Evolutionary conservation across 2,888 invertebrate genomes (phyloP), one percentile per base, ranked within the genome.

Genomic region (Chouioia cunea): DNA sequence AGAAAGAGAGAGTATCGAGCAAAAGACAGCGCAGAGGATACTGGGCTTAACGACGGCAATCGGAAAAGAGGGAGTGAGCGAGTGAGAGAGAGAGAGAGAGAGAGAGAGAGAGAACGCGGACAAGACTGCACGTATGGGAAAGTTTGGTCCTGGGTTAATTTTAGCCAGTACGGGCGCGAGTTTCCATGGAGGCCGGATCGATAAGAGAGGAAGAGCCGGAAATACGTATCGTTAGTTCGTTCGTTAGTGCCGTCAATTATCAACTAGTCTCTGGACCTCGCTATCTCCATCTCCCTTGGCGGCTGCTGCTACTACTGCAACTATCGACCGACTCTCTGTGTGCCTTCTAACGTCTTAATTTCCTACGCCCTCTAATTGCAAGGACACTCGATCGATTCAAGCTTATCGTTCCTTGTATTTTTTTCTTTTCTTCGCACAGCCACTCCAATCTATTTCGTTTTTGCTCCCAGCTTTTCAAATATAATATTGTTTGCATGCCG

Each of bases 191-290:
- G 16, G 64, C 43, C 16, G 63, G 65, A 68, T 73, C 70, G 68
- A 70, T 73, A 63, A 65, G 68, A n/a, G n/a, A 65, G 70, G 70
- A 70, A 67, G 70, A 67, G 68, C 68, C 70, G 70, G 70, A 73
- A 73, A 73, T 70, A 73, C 73, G 68, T 73, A 70, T 70, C 70
- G 70, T 70, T 70, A 73, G 65, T 74, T 71, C 71, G 69, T 74
- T 74, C 71, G 71, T 74, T 71, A 74, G 73, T 60, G 59, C 68
- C 69, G 71, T 74, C 73, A 71, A 71, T 74, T 74, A 74, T 74
- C 69, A 74, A 71, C 63, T 65, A 59, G 68, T 68, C 65, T 27
- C 4, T 47, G 64, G 47, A 56, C 57, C 53, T 44, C 27, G 36
- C 27, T 27, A 14, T 20, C 20, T n/a, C 36, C 18, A 43, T 22